Evolutionary conservation across 2,113 vertebrate genomes (phyloP).

Genomic region (Gallinago paraguaiae): DNA sequence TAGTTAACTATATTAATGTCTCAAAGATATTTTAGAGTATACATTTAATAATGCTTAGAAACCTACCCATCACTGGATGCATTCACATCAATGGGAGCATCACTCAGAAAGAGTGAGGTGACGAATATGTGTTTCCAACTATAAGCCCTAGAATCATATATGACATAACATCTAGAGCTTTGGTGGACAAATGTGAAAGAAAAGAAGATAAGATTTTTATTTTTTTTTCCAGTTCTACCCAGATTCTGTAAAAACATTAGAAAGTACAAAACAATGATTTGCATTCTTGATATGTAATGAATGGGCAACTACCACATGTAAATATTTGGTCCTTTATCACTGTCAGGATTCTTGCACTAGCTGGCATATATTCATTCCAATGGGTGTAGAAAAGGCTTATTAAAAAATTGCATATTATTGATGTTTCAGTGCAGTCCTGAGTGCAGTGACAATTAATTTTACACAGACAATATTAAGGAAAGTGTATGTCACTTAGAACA

Average conservation of each 20-base stretch:
- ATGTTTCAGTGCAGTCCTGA: background rate
- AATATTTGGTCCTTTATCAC: slow-evolving; percentile 15
- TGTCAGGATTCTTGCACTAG: slow-evolving; percentile 10
- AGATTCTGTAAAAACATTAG: background rate
- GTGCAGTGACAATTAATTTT: background rate
- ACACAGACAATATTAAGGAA: background rate
- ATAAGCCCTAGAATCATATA: background rate
- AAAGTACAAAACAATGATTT: slow-evolving; percentile 21
- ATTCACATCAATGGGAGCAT: background rate
- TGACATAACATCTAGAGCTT: background rate
- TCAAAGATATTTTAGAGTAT: background rate
- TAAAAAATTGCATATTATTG: background rate
- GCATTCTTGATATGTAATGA: slow-evolving; percentile 50
- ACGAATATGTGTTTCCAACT: background rate
- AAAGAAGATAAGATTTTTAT: background rate
- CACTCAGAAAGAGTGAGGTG: background rate
- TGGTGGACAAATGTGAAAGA: background rate
- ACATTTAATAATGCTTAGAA: background rate
- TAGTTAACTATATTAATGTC: background rate
- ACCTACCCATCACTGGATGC: background rate
- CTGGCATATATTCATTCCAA: background rate
- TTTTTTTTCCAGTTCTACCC: background rate
- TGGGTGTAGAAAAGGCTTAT: slow-evolving; percentile 12
- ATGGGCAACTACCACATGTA: background rate
- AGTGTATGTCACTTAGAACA: background rate